Evolutionary conservation across 2,797 vertebrate genomes (phyloP).

Genomic region (Tapirus indicus): DNA sequence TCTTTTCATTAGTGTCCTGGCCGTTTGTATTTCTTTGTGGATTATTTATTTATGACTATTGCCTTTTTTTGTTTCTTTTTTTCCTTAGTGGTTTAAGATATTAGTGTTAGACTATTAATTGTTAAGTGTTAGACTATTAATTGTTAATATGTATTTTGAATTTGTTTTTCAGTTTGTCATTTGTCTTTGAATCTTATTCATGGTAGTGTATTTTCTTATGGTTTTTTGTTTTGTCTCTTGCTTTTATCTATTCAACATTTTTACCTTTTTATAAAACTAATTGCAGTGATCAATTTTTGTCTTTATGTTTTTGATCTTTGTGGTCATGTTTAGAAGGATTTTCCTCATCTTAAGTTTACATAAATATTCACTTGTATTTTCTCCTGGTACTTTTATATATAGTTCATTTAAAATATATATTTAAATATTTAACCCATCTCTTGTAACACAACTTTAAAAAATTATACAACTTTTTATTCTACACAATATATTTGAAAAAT

Average conservation of each 20-base stretch:
- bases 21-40: background rate
- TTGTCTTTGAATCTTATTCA: background rate
- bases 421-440: background rate
- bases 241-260: background rate
- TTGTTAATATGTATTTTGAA: background rate
- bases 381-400: background rate
- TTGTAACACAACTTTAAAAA: background rate
- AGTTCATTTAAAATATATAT: background rate
- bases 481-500: background rate
- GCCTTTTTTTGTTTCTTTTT: background rate
- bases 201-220: background rate
- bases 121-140: background rate
- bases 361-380: background rate
- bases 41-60: background rate
- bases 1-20: background rate
- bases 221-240: background rate
- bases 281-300: background rate
- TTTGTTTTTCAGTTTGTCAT: background rate
- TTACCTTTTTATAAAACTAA: background rate
- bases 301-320: background rate
- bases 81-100: background rate
- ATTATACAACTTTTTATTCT: background rate
- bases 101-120: background rate
- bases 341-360: slow-evolving; percentile 1
- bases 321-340: background rate